Percentiles rank a stretch among this genome's conserved stretches.
Conservation (phyloP, 2,797 vertebrate species). For the Macrochelys suwanniensis region DNA sequence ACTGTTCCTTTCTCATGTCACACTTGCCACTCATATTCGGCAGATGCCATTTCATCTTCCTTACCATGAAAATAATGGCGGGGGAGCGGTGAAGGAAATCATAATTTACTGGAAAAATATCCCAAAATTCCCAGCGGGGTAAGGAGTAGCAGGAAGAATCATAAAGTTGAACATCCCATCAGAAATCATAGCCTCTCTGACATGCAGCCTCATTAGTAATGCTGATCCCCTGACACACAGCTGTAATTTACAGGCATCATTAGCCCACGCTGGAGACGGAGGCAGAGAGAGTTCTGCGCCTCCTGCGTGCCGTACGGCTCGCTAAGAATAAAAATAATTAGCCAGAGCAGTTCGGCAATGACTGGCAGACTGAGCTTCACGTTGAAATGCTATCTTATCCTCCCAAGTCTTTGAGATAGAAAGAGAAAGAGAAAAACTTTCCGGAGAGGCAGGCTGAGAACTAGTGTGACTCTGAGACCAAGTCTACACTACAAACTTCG, state of each 20-base stretch:
- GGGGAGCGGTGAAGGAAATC: neutral
- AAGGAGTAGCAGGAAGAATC: neutral
- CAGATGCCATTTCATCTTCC: neutral
- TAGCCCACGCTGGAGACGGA: neutral
- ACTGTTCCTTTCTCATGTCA: neutral
- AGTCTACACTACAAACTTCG: neutral
- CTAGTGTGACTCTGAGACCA: neutral
- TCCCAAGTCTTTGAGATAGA: neutral
- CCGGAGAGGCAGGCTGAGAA: accelerated
- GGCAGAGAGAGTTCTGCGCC: accelerated
- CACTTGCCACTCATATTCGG: neutral
- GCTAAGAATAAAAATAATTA: constrained; percentile 66
- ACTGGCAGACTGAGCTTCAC: constrained; percentile 27
- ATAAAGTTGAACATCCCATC: accelerated
- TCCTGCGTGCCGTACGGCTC: neutral
- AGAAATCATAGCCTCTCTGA: neutral
- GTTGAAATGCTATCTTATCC: accelerated
- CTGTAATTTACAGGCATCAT: constrained; percentile 45
- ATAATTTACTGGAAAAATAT: neutral
- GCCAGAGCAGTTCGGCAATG: neutral
- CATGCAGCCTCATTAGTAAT: neutral
- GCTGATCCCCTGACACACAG: constrained; percentile 29
- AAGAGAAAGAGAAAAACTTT: neutral
- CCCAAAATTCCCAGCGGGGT: neutral
- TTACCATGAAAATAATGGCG: neutral